A percentile compares a stretch with the other conserved stretches of the same genome.
These are phyloP conservation scores for Pterobdella sp. DNA, from an alignment of 2,888 invertebrate species.

Conservation along the genomic window DNA sequence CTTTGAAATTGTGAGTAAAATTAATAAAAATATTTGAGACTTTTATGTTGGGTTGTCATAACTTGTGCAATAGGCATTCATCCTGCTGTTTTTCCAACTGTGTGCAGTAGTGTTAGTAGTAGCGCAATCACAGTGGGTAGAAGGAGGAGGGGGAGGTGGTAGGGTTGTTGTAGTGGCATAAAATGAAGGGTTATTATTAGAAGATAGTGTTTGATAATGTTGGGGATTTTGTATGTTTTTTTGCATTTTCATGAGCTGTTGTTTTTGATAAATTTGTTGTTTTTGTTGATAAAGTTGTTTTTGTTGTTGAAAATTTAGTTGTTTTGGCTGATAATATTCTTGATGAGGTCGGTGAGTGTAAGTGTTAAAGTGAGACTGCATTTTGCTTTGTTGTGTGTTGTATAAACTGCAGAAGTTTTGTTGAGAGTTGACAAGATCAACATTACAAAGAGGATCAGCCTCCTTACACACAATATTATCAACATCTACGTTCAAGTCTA, in stretches of 20 bases:
- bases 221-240: neutral
- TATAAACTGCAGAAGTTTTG: neutral
- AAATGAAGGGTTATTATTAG: neutral
- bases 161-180: neutral
- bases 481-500: conserved; percentile 11
- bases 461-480: neutral
- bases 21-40: too few relatives aligned
- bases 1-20: too few relatives aligned
- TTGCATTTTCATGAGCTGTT: neutral
- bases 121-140: neutral
- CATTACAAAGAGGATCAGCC: neutral
- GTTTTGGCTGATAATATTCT: neutral
- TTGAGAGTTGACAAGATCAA: conserved; percentile 4
- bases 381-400: neutral
- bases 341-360: neutral
- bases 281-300: neutral
- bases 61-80: too few relatives aligned
- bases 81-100: neutral
- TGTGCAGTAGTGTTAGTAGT: neutral
- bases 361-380: neutral
- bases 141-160: neutral
- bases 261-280: neutral
- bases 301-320: neutral
- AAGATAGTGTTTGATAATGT: conserved; percentile 6
- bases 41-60: too few relatives aligned